These are phyloP conservation scores for Exocentrus adspersus DNA, from an alignment of 2,888 invertebrate species.

Conservation along the genomic window DNA sequence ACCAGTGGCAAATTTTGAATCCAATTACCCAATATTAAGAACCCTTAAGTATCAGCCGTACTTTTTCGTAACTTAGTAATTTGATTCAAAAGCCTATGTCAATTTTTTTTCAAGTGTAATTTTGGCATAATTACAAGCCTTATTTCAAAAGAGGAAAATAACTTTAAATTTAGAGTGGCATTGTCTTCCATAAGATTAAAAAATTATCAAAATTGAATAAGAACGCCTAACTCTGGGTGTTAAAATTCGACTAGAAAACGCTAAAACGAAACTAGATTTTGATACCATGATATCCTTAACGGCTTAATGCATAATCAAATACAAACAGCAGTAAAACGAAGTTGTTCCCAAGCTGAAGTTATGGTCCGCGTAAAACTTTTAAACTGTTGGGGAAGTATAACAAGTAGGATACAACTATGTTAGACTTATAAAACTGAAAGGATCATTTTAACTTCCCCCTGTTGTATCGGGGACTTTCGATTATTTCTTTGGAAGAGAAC, in stretches of 20 bases:
- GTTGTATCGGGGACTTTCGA: constrained; percentile 19
- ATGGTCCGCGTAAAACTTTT: constrained; percentile 55
- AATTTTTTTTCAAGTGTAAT: too few relatives aligned
- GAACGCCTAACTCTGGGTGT: neutral
- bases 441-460: constrained; percentile 35
- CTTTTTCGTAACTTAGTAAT: too few relatives aligned
- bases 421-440: constrained; percentile 49
- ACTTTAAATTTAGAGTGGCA: too few relatives aligned
- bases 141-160: too few relatives aligned
- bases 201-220: too few relatives aligned
- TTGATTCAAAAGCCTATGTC: too few relatives aligned
- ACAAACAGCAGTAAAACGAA: constrained; percentile 46
- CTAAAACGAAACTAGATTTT: neutral
- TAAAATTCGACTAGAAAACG: neutral
- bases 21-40: too few relatives aligned
- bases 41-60: too few relatives aligned
- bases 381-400: constrained; percentile 60
- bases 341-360: constrained; percentile 48
- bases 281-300: constrained; percentile 14
- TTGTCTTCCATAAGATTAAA: too few relatives aligned
- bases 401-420: constrained; percentile 59
- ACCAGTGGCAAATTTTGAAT: too few relatives aligned
- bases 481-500: neutral
- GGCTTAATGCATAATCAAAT: constrained; percentile 31
- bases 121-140: too few relatives aligned